Base-by-base conservation (phyloP, 2,113 vertebrate genomes). In the Paedocypris sp. region DNA sequence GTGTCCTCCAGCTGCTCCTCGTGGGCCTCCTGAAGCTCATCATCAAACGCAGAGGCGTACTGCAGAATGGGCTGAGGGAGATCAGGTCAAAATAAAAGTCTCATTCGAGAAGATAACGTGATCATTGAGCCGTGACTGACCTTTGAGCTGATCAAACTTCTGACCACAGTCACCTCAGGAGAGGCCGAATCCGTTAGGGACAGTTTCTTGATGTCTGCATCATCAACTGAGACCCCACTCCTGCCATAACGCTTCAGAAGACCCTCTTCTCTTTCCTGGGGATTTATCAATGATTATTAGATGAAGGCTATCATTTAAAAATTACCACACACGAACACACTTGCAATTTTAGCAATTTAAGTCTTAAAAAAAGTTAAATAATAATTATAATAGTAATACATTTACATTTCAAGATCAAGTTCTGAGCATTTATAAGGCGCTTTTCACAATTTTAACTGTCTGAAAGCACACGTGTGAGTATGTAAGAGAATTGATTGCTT, bases 41-140 rank as follows among this genome's bases (percentile, higher is more conserved):
- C 93, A 69, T 94, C 89, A 53, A 97, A 93, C 19, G 91, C 90
- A 73, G 91, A 94, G 1, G 88, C 67, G 68, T 94, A 94, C 50
- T 91, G 87, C 58, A 91, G 70, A 42, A 87, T 71, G 22, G 83
- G 82, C 89, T 94, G 18, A 4, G 29, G 9, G 20, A n/a, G 4
- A 23, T 29, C 33, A 9, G 15, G 22, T 3, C 23, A 45, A 25
- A 4, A 10, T 23, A 22, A 25, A 45, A 22, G 42, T 22, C 10
- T 16, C 10, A 12, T 6, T 11, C 4, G 2, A 10, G 4, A 4
- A 12, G 18, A 9, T 12, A 2, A 19, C 20, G n/a, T 8, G 18
- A 29, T 32, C 31, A 50, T 8, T 6, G 7, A 2, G 15, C 11
- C 7, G n/a, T 7, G 4, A 38, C 52, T 63, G 29, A 85, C 86